Evolutionary conservation across 30 jellyfish, hydroid and myxozoan species (phyloP).

Genomic region (Pseudorhiza aurosa): DNA sequence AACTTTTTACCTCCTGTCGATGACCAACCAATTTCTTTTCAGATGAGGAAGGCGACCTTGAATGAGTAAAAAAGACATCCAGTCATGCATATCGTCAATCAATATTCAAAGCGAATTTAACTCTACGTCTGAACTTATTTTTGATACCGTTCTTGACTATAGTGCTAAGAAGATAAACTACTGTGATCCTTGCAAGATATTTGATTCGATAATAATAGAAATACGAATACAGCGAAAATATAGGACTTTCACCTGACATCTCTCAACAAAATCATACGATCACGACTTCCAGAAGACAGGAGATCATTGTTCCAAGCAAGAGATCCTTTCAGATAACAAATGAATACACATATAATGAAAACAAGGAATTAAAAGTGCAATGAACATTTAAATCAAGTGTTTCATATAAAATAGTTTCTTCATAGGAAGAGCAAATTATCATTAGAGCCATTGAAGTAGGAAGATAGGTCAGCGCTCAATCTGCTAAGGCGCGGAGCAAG

Average conservation of each 20-base stretch:
- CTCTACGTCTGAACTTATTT: neutral
- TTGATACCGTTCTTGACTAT: no score
- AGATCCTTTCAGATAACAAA: constrained; percentile 80
- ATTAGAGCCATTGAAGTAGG: no score
- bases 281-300: constrained; percentile 95
- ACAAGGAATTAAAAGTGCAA: neutral
- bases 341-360: neutral
- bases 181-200: no score
- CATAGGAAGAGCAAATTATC: no score
- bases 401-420: neutral
- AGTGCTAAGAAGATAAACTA: no score
- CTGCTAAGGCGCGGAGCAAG: no score
- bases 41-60: constrained; percentile 74
- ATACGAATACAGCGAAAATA: neutral
- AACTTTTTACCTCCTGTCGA: constrained; percentile 97
- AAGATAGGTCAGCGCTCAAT: no score
- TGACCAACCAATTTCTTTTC: constrained; percentile 85
- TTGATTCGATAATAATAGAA: neutral
- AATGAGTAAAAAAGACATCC: neutral
- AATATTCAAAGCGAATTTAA: neutral
- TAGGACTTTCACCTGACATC: constrained; percentile 71
- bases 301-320: constrained; percentile 95
- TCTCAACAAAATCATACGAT: constrained; percentile 75
- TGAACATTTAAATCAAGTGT: neutral
- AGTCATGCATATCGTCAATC: no score